A percentile compares a stretch with the other conserved stretches of the same genome.
Conservation (phyloP, 2,888 invertebrate genomes). For the Chymomyza fuscimana region DNA sequence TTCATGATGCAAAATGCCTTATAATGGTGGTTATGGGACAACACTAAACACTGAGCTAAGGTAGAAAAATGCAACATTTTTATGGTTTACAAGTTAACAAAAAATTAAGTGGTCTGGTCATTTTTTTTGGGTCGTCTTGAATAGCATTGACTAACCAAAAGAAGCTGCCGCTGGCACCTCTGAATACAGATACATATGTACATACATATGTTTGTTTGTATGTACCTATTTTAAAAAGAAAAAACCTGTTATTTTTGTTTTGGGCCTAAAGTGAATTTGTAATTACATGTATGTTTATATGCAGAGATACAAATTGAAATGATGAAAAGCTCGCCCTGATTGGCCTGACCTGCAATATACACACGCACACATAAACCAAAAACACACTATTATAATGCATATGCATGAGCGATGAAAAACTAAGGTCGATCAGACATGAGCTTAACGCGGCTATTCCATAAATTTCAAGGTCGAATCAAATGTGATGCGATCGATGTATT, state of each 20-base stretch:
- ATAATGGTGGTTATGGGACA: constrained; percentile 45
- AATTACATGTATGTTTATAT: constrained; percentile 27
- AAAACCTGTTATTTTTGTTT: constrained; percentile 29
- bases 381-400: background rate
- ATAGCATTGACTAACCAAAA: constrained; percentile 40
- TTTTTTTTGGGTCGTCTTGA: constrained; percentile 7
- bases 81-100: constrained; percentile 33
- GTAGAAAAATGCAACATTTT: constrained; percentile 34
- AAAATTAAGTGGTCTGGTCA: constrained; percentile 24
- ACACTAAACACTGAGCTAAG: background rate
- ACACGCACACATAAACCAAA: constrained; percentile 11
- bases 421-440: background rate
- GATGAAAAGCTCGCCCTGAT: constrained; percentile 21
- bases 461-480: background rate
- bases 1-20: constrained; percentile 48
- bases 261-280: constrained; percentile 46
- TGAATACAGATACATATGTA: constrained; percentile 43
- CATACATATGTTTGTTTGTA: background rate
- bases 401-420: constrained; percentile 4
- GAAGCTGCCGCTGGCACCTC: constrained; percentile 7
- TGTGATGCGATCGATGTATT: background rate
- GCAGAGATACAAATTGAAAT: constrained; percentile 27
- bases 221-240: background rate
- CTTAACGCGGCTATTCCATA: background rate
- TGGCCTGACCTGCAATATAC: constrained; percentile 35